Evolutionary conservation across 2,113 vertebrate genomes (phyloP), one percentile per base, ranked within the genome.

Genomic region (Girardinichthys multiradiatus): DNA sequence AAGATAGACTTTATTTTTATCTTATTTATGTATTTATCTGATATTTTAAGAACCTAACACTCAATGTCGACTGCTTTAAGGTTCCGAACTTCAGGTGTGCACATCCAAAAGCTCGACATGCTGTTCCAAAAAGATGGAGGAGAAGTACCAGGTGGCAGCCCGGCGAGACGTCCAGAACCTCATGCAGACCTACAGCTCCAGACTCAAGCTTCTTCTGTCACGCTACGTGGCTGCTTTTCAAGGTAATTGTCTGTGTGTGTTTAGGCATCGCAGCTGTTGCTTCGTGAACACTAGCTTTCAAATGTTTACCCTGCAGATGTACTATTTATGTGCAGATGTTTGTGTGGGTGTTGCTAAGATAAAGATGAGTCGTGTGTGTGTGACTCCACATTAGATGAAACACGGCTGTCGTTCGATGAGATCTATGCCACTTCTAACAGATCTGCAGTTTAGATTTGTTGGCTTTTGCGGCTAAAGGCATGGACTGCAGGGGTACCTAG

Each of bases 101-200:
- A 57, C 54, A 64, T 93, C 94, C 68, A 91, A 87, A 87, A 95
- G 90, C 77, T 68, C 91, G 74, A 95, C 95, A 1, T 98, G 97
- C 77, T 98, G 96, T 87, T 96, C 95, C 64, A 97, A 91, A 80
- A 96, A 94, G 89, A 96, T 96, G 94, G 96, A 97, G 85, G 95
- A 97, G 83, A 90, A 85, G 21, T 97, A 96, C 51, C 97, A 96
- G 60, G 35, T 86, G 64, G 93, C 94, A 2, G 95, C 94, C 39
- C 92, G 90, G 19, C 91, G 94, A 69, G 95, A 97, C 75, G 90
- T 96, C 82, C 95, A 95, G 83, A 95, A 95, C 86, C 92, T 94
- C 2, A 89, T 98, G 31, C 96, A 97, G 86, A 89, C 89, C 4
- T 94, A 95, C 86, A 97, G 95, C 0, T 94, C 95, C 71, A 64